Conservation (phyloP, 2,888 invertebrate species). For the Euzophera pinguis region DNA sequence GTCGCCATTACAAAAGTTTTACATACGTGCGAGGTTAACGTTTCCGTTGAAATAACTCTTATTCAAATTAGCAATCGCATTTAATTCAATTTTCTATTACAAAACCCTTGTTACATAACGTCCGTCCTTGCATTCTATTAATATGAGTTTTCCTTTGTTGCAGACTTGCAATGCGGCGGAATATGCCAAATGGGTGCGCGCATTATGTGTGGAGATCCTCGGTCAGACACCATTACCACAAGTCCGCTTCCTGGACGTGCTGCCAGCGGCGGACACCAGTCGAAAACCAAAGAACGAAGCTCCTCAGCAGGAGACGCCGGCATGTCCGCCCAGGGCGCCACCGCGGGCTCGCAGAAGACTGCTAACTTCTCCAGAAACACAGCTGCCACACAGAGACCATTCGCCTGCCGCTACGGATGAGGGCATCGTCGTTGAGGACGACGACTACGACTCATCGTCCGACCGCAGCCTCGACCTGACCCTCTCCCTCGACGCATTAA, state of each 20-base stretch:
- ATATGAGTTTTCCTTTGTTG: slow-evolving; percentile 47
- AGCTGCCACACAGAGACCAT: slow-evolving; percentile 61
- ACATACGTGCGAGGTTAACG: slow-evolving; percentile 23
- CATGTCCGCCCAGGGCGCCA: slow-evolving; percentile 65
- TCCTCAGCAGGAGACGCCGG: slow-evolving; percentile 53
- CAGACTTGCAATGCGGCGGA: slow-evolving; percentile 85
- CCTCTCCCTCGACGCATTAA: slow-evolving; percentile 72
- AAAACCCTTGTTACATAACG: background rate
- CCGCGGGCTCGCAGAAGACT: slow-evolving; percentile 67
- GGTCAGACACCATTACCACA: slow-evolving; percentile 87
- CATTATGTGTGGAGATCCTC: slow-evolving; percentile 86
- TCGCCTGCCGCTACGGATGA: slow-evolving; percentile 74
- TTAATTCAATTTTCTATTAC: slow-evolving; percentile 8
- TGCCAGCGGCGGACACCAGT: slow-evolving; percentile 79
- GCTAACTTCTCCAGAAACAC: slow-evolving; percentile 61
- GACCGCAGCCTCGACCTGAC: slow-evolving; percentile 78
- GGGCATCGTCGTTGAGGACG: slow-evolving; percentile 77
- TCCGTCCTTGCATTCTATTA: background rate
- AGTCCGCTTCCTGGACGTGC: slow-evolving; percentile 85
- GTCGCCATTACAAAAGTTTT: slow-evolving; percentile 35
- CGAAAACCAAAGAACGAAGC: slow-evolving; percentile 60
- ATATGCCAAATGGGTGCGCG: slow-evolving; percentile 87
- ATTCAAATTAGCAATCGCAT: slow-evolving; percentile 23
- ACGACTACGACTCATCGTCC: slow-evolving; percentile 78
- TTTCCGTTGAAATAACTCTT: slow-evolving; percentile 27